Evolutionary conservation across 2,113 vertebrate genomes (phyloP).

Genomic region (Phodopus roborovskii): DNA sequence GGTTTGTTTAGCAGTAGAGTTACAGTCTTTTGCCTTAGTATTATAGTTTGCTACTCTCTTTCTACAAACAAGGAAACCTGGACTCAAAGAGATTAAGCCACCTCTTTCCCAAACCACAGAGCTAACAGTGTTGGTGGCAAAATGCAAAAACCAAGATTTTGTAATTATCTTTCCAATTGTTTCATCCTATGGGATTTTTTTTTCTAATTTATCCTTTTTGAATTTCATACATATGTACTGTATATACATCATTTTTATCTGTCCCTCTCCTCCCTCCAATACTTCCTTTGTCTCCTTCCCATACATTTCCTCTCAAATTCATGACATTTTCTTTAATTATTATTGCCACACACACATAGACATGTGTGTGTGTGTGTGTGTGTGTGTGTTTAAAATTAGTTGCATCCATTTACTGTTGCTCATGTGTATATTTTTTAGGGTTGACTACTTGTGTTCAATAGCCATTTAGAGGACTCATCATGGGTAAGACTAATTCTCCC

Average conservation of each 20-base stretch:
- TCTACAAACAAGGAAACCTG: not conserved
- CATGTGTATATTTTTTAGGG: not conserved
- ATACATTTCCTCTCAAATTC: not conserved
- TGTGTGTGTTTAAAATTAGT: not conserved
- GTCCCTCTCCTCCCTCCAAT: not conserved
- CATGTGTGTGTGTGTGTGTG: too few relatives aligned
- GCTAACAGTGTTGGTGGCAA: not conserved
- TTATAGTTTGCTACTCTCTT: not conserved
- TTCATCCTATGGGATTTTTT: not conserved
- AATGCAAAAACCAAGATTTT: not conserved
- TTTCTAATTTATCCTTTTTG: not conserved
- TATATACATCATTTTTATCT: not conserved
- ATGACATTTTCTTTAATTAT: not conserved
- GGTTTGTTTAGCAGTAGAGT: not conserved
- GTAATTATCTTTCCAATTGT: not conserved
- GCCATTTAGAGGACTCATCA: not conserved
- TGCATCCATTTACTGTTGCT: not conserved
- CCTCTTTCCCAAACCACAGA: not conserved
- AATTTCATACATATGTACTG: not conserved
- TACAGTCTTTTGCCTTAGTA: not conserved
- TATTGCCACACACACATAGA: too few relatives aligned
- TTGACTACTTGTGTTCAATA: not conserved
- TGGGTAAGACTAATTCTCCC: not conserved
- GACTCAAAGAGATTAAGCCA: not conserved
- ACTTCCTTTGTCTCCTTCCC: not conserved